Evolutionary conservation across 2,113 vertebrate species (phyloP).

Genomic region (Colius striatus): DNA sequence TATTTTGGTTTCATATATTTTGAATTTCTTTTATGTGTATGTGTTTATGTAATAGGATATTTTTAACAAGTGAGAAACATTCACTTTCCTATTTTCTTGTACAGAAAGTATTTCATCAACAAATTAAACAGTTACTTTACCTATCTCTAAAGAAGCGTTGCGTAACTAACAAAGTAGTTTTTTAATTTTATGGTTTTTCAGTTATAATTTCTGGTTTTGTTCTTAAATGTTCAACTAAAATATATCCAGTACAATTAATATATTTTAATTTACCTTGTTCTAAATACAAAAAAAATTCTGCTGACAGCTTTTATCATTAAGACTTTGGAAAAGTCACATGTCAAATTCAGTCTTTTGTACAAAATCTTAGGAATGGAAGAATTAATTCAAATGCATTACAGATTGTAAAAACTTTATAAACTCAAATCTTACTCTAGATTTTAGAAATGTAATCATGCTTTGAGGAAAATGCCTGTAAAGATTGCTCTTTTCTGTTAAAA

Average conservation of each 20-base stretch:
- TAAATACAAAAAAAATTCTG: neutral
- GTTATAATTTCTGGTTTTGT: neutral
- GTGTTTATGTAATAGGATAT: neutral
- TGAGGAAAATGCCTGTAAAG: neutral
- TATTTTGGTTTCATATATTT: neutral
- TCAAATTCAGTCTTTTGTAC: neutral
- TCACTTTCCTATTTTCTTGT: neutral
- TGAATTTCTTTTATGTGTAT: neutral
- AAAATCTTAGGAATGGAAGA: neutral
- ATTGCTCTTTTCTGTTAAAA: neutral
- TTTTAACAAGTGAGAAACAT: neutral
- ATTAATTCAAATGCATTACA: neutral
- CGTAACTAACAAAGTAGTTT: neutral
- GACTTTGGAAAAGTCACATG: neutral
- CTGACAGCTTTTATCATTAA: neutral
- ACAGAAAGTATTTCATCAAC: neutral
- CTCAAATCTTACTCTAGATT: neutral
- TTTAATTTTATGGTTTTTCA: conserved; percentile 3
- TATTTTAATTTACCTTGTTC: neutral
- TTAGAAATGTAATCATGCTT: neutral
- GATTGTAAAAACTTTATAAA: neutral
- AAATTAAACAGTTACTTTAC: neutral
- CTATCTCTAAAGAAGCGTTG: neutral
- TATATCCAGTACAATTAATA: neutral
- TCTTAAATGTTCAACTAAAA: neutral